A percentile compares a stretch with the other conserved stretches of the same genome.
Evolutionary conservation across 2,113 vertebrate species (phyloP).

Genomic region (Pardalotus punctatus): DNA sequence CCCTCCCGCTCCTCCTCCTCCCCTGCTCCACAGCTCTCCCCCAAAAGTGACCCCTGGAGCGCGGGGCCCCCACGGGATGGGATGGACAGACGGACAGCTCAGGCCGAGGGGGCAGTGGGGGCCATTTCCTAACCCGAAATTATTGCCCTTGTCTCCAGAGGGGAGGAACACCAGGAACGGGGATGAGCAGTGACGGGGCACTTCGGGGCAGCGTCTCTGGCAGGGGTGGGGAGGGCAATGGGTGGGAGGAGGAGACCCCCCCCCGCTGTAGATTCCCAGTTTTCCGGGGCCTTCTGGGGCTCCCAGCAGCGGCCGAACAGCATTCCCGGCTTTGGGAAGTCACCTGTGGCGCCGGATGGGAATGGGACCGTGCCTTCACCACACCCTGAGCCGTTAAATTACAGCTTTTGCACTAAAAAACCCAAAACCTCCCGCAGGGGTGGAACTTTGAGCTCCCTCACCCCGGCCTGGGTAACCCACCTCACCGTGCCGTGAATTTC

Average conservation of each 20-base stretch:
- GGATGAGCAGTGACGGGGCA: background rate
- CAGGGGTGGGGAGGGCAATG: background rate
- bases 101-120: fast-evolving
- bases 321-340: background rate
- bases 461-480: too few relatives aligned
- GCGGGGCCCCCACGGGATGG: fast-evolving
- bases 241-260: background rate
- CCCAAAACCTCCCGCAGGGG: background rate
- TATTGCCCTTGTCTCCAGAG: fast-evolving
- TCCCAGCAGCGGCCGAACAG: background rate
- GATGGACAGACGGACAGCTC: background rate
- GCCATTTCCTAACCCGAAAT: fast-evolving
- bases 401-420: background rate
- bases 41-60: background rate
- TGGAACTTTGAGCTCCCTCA: background rate
- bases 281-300: background rate
- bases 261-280: background rate
- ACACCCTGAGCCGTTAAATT: background rate
- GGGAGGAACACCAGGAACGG: fast-evolving
- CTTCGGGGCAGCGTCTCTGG: background rate
- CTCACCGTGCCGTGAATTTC: too few relatives aligned
- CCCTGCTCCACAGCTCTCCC: background rate
- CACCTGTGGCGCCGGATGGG: fast-evolving
- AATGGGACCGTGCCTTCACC: fast-evolving
- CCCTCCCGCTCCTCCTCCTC: background rate